Percentiles rank a stretch among this genome's conserved stretches.
Evolutionary conservation across 2,888 invertebrate genomes (phyloP).

Genomic region (Tachina fera): DNA sequence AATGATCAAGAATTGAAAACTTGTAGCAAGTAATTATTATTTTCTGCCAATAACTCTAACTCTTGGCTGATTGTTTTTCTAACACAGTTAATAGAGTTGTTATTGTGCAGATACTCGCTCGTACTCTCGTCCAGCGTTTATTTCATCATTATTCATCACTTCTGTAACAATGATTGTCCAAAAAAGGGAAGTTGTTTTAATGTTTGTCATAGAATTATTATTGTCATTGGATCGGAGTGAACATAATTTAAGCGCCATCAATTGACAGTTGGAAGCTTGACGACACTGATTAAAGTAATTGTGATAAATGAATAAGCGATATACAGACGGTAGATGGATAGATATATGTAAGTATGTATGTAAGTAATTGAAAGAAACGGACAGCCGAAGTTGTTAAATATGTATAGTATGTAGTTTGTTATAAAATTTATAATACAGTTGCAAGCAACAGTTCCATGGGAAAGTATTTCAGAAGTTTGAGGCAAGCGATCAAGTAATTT

Average conservation of each 20-base stretch:
- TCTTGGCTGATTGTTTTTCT: conserved; percentile 48
- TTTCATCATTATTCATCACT: conserved; percentile 45
- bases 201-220: conserved; percentile 39
- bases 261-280: conserved; percentile 55
- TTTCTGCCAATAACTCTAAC: conserved; percentile 62
- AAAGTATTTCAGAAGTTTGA: conserved; percentile 9
- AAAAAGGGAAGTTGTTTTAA: conserved; percentile 57
- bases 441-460: conserved; percentile 19
- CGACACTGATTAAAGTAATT: conserved; percentile 56
- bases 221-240: conserved; percentile 41
- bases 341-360: not conserved
- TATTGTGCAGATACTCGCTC: conserved; percentile 34
- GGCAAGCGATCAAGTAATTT: not conserved
- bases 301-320: conserved; percentile 35
- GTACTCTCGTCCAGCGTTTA: conserved; percentile 8
- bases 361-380: conserved; percentile 15
- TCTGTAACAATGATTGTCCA: conserved; percentile 32
- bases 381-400: conserved; percentile 34
- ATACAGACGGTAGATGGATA: not conserved
- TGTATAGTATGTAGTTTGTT: conserved; percentile 19
- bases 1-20: conserved; percentile 38
- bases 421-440: conserved; percentile 17
- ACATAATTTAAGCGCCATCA: conserved; percentile 65
- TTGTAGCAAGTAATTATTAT: conserved; percentile 57
- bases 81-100: conserved; percentile 64